These are phyloP conservation scores for Tanypteryx hageni DNA, from an alignment of 2,888 invertebrate genomes.

Conservation along the genomic window DNA sequence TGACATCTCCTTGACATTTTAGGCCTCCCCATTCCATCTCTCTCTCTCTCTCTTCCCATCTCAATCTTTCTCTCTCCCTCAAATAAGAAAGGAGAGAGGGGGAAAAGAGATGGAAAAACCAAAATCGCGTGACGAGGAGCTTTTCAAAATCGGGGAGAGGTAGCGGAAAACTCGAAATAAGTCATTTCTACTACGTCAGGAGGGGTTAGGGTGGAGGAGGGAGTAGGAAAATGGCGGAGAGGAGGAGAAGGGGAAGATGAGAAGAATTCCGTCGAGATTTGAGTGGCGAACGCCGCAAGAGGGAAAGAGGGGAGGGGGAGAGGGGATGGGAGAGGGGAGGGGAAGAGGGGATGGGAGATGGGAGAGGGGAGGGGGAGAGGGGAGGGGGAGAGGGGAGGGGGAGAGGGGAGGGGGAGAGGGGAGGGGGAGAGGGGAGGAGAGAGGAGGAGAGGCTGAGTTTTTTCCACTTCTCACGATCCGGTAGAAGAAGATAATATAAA, in stretches of 20 bases:
- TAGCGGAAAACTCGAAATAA: neutral
- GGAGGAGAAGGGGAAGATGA: neutral
- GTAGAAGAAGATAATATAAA: slow-evolving; percentile 14
- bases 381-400: no score
- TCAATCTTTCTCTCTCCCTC: neutral
- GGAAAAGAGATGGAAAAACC: neutral
- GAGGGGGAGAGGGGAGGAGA: no score
- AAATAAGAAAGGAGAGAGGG: neutral
- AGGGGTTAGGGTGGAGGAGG: neutral
- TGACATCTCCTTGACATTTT: slow-evolving; percentile 14
- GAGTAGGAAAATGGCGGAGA: neutral
- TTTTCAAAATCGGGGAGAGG: neutral
- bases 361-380: neutral
- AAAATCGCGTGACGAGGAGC: neutral
- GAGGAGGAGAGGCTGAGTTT: neutral
- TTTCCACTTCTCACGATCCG: neutral
- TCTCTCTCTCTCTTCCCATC: slow-evolving; percentile 3
- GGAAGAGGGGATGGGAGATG: neutral
- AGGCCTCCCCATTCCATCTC: neutral
- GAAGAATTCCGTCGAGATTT: neutral
- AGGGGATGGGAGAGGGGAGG: neutral
- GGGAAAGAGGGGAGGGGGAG: neutral
- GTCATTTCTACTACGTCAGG: neutral
- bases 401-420: no score
- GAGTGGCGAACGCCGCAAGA: slow-evolving; percentile 16